Evolutionary conservation across 2,797 vertebrate species (phyloP), one percentile per base, ranked within the genome.

Genomic region (Iguana delicatissima): DNA sequence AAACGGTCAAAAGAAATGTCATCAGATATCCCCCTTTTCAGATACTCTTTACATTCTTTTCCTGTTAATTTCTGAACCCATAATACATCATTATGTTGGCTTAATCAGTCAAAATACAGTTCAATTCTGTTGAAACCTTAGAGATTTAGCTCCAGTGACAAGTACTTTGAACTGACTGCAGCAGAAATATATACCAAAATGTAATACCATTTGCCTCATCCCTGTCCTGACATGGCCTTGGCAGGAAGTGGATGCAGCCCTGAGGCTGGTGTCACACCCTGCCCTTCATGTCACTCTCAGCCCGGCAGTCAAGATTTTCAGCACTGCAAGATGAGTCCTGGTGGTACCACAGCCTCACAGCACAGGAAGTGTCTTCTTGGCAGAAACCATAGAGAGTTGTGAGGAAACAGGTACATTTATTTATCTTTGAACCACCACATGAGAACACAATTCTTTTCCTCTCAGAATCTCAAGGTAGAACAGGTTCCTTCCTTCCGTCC

Each of bases 131-230:
- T 95, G 89, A 32, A 91, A 94, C 92, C 94, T 90, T 73, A 91
- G 73, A 91, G 74, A 79, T 94, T 91, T 94, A 94, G 92, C 92
- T 94, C 86, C 83, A 94, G 91, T 89, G 86, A 86, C 87, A 93
- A 94, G 89, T 85, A 91, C 1, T 84, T 87, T 0, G 80, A 90
- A 89, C 91, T 87, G 89, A 92, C 82, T 93, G 91, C 91, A 92
- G 91, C 69, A 88, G 91, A 95, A 93, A 9, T 79, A 79, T 14
- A 95, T 93, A 91, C 64, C 90, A 86, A 95, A 95, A 90, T 85
- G 59, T 79, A 91, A 89, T 52, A 89, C 83, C 67, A 89, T 94
- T 93, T 46, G 42, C 12, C 80, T 84, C 87, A 93, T 90, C 81
- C 88, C 29, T 69, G 87, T 88, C 92, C 90, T 83, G 92, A 83